Evolutionary conservation across 2,888 invertebrate species (phyloP).

Genomic region (Apodemia duryi): DNA sequence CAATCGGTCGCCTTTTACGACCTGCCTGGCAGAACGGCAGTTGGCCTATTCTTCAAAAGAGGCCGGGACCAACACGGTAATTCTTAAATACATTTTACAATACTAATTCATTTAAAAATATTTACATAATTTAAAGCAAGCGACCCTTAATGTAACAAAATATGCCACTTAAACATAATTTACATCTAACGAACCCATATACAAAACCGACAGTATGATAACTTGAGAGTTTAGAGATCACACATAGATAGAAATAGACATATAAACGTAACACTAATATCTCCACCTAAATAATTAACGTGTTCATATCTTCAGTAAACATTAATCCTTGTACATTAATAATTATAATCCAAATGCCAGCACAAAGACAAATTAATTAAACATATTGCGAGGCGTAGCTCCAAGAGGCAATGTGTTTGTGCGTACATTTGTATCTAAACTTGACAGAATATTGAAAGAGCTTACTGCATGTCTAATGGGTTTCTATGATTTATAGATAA

Average conservation of each 20-base stretch:
- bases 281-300: conserved; percentile 8
- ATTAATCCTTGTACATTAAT: conserved; percentile 13
- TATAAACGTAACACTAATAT: background rate
- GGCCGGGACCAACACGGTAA: no score
- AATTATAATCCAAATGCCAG: conserved; percentile 6
- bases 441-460: conserved; percentile 16
- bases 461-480: conserved; percentile 21
- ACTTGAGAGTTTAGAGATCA: background rate
- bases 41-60: no score
- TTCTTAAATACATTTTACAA: no score
- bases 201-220: no score
- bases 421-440: conserved; percentile 10
- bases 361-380: conserved; percentile 28
- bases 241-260: background rate
- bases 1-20: no score
- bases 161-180: no score
- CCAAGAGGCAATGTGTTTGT: background rate
- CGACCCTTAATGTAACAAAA: no score
- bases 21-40: no score
- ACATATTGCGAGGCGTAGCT: conserved; percentile 19
- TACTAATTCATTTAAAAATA: no score
- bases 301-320: conserved; percentile 9
- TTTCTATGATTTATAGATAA: conserved; percentile 22
- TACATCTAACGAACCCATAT: no score
- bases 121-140: no score